A percentile compares a stretch with the other conserved stretches of the same genome.
Evolutionary conservation across 2,113 vertebrate species (phyloP).

Genomic region (Ptilorrhoa leucosticta): DNA sequence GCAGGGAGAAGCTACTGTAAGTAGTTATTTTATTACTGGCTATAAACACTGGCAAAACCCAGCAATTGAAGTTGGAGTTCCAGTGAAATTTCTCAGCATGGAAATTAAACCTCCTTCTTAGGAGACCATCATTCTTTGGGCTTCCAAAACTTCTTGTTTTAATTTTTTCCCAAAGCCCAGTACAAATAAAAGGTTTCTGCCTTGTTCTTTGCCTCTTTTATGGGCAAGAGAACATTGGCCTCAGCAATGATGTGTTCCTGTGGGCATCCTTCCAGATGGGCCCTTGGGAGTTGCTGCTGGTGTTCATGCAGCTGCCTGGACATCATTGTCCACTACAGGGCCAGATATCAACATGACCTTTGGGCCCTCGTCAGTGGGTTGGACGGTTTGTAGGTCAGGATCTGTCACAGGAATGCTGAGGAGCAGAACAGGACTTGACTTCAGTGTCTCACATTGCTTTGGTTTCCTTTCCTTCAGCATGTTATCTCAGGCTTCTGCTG

Average conservation of each 20-base stretch:
- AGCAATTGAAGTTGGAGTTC: neutral
- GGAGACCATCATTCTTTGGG: neutral
- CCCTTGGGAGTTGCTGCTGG: neutral
- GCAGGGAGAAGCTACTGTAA: neutral
- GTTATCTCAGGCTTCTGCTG: neutral
- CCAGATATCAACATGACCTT: neutral
- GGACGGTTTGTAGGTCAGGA: neutral
- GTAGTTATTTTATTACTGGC: neutral
- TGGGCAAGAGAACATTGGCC: neutral
- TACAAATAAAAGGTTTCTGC: neutral
- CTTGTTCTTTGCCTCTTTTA: neutral
- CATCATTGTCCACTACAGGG: neutral
- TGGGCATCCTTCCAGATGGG: neutral
- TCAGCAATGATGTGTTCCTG: neutral
- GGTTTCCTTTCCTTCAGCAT: neutral
- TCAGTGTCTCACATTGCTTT: neutral
- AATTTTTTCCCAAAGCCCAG: neutral
- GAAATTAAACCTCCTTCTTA: neutral
- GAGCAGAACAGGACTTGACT: neutral
- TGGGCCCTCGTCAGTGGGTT: neutral
- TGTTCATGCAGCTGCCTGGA: neutral
- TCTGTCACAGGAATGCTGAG: neutral
- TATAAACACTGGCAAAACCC: neutral
- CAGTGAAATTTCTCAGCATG: neutral
- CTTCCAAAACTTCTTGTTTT: neutral